Evolutionary conservation across 2,113 vertebrate genomes (phyloP).

Genomic region (Pyxicephalus adspersus): DNA sequence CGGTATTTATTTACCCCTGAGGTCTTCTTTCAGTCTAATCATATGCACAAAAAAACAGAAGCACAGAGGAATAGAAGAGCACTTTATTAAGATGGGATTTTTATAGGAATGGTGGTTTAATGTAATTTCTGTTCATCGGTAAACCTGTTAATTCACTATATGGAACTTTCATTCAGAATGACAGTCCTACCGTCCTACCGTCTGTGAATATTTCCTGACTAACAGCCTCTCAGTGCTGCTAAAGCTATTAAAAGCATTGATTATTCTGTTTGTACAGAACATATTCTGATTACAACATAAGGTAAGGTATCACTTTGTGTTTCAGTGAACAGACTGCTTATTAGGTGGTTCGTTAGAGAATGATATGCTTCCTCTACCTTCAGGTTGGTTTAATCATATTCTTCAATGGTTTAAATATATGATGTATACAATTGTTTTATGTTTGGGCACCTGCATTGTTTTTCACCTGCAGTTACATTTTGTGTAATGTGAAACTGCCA

Average conservation of each 20-base stretch:
- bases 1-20: too few species aligned
- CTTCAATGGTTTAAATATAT: constrained; percentile 1
- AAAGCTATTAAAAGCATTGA: constrained; percentile 43
- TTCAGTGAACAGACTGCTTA: constrained; percentile 10
- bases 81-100: neutral
- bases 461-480: neutral
- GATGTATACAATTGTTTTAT: constrained; percentile 11
- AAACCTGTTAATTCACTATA: neutral
- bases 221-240: constrained; percentile 7
- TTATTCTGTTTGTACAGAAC: constrained; percentile 51
- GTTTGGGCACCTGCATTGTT: neutral
- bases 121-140: constrained; percentile 9
- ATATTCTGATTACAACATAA: constrained; percentile 29
- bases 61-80: neutral
- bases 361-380: neutral
- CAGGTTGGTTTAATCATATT: constrained; percentile 12
- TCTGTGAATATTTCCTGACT: constrained; percentile 16
- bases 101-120: neutral
- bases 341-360: constrained; percentile 30
- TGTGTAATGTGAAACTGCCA: neutral
- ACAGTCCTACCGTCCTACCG: neutral
- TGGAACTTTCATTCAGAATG: neutral
- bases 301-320: constrained; percentile 31
- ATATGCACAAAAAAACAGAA: neutral
- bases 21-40: too few species aligned